These are phyloP conservation scores for Myrmophylax atrothorax DNA, from an alignment of 2,113 vertebrate species.

Conservation along the genomic window DNA sequence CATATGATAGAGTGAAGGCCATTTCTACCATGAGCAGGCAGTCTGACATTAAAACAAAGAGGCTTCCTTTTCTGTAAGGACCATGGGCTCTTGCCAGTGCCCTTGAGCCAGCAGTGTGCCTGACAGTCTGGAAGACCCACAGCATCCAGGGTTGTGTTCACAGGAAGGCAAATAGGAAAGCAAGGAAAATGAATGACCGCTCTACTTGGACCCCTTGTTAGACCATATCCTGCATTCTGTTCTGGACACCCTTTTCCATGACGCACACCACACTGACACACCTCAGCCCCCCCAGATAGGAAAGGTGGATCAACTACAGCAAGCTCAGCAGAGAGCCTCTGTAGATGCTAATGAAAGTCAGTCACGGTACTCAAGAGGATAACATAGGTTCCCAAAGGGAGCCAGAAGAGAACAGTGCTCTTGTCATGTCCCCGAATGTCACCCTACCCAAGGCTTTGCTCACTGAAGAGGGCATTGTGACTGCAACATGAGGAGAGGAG, in stretches of 20 bases:
- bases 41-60: background rate
- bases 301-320: background rate
- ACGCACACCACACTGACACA: background rate
- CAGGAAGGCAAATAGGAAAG: background rate
- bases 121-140: background rate
- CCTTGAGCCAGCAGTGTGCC: background rate
- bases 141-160: background rate
- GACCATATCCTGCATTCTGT: background rate
- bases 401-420: background rate
- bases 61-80: background rate
- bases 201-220: background rate
- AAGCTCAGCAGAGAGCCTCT: background rate
- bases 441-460: background rate
- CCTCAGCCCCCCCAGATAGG: background rate
- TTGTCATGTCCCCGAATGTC: background rate
- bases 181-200: background rate
- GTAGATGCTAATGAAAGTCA: background rate
- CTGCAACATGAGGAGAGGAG: background rate
- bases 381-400: background rate
- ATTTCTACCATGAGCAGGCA: background rate
- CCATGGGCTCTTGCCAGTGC: background rate
- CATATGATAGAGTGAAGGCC: background rate
- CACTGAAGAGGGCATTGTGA: background rate
- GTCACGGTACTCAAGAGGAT: background rate
- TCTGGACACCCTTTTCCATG: background rate